Evolutionary conservation across 2,113 vertebrate genomes (phyloP), one percentile per base, ranked within the genome.

Genomic region (Ophthalmolycus amberensis): DNA sequence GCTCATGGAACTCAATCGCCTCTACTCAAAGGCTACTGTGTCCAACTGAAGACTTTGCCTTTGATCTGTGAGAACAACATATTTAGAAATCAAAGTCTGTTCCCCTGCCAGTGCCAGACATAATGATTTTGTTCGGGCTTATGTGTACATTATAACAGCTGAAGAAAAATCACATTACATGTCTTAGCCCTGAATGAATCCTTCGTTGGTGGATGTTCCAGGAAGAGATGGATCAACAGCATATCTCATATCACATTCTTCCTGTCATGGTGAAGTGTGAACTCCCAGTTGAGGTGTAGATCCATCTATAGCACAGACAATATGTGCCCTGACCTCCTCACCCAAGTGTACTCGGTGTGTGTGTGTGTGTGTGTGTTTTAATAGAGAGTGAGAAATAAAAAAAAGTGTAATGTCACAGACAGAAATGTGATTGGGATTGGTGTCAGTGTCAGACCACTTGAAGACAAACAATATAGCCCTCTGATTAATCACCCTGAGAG

Each of bases 21-120:
- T 63, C 66, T 74, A 71, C 77, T 85, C 73, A 84, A 80, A 89
- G 58, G 65, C 85, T 80, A 40, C 54, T 74, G 44, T 76, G 84
- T 91, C 75, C 67, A 83, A 80, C 40, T 69, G 60, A 81, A 89
- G 82, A 76, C n/a, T 7, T 46, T 48, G 76, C 63, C 88, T 93
- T 94, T 93, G 90, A 93, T 93, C 86, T 80, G 44, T 3, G 54
- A 77, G 59, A 82, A 85, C 62, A 80, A 64, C 83, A 63, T 84
- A 83, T 91, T 91, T 89, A 92, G 79, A 92, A 92, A 90, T 90
- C 83, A 89, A 90, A 88, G 78, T 76, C 73, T 70, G n/a, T 48
- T 75, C 70, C 82, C 54, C 74, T 58, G 77, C 50, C 56, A 27
- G 74, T 58, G 79, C 34, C 60, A n/a, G 71, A 34, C 32, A 16